A percentile compares a stretch with the other conserved stretches of the same genome.
These are phyloP conservation scores for Antheraea assamensis DNA, from an alignment of 2,888 invertebrate species.

Conservation along the genomic window DNA sequence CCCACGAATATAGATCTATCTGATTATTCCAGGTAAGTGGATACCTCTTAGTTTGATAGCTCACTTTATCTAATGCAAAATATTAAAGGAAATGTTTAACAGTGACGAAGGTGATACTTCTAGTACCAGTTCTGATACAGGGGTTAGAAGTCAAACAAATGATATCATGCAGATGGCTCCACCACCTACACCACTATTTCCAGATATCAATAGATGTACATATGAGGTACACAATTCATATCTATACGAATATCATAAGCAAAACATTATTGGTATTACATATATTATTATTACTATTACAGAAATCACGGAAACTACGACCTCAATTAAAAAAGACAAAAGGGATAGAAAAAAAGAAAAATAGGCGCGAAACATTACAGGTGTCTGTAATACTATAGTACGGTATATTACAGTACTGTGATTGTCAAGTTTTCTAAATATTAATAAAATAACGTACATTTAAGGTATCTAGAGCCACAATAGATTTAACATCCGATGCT, in stretches of 20 bases:
- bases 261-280: no score
- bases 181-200: constrained; percentile 86
- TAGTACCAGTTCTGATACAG: constrained; percentile 87
- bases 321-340: constrained; percentile 72
- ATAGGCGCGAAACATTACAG: constrained; percentile 82
- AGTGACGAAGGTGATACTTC: constrained; percentile 92
- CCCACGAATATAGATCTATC: constrained; percentile 93
- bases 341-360: constrained; percentile 71
- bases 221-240: constrained; percentile 44
- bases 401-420: not conserved
- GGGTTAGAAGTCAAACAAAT: constrained; percentile 79
- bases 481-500: constrained; percentile 85
- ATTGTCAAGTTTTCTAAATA: not conserved
- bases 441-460: constrained; percentile 34
- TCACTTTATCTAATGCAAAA: not conserved
- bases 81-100: constrained; percentile 33
- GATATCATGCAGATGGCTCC: constrained; percentile 81
- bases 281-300: constrained; percentile 37
- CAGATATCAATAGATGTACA: constrained; percentile 60
- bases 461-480: constrained; percentile 82
- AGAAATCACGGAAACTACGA: constrained; percentile 65
- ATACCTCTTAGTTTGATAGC: not conserved
- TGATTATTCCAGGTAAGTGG: constrained; percentile 90
- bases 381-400: constrained; percentile 49
- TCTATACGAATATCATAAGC: not conserved